Evolutionary conservation across 1,140 invertebrate species (phyloP).

Genomic region (Bombus balteatus): DNA sequence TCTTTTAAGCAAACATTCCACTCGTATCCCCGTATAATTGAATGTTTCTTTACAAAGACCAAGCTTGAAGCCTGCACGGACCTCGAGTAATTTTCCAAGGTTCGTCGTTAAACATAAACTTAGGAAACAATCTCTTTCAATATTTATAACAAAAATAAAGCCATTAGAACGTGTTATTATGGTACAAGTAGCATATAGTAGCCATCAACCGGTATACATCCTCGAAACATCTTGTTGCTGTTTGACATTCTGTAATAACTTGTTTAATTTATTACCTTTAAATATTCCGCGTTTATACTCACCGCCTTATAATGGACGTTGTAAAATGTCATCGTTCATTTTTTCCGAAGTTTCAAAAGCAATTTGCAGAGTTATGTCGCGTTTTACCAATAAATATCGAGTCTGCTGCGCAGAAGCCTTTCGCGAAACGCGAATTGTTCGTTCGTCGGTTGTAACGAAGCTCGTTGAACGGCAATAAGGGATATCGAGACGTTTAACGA

Average conservation of each 20-base stretch:
- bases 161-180: not conserved
- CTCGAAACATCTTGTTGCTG: not conserved
- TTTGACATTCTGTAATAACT: conserved; percentile 14
- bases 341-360: not conserved
- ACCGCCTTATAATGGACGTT: not conserved
- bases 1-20: conserved; percentile 50
- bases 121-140: not conserved
- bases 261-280: conserved; percentile 7
- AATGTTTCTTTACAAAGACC: not conserved
- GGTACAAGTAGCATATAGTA: not conserved
- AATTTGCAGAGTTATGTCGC: conserved; percentile 1
- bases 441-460: not conserved
- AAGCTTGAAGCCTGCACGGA: not conserved
- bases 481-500: conserved; percentile 72
- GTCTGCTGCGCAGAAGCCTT: not conserved
- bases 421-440: not conserved
- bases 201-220: not conserved
- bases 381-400: conserved; percentile 3
- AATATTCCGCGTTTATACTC: not conserved
- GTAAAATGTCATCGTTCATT: not conserved
- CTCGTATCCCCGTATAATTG: not conserved
- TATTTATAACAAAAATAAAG: not conserved
- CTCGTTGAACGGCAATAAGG: conserved; percentile 13
- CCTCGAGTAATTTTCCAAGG: not conserved
- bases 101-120: not conserved